Percentiles rank a stretch among this genome's conserved stretches.
phyloP scores from a whole-genome alignment of 2,797 vertebrate species.

The Myoxocephalus aenaeus region DNA sequence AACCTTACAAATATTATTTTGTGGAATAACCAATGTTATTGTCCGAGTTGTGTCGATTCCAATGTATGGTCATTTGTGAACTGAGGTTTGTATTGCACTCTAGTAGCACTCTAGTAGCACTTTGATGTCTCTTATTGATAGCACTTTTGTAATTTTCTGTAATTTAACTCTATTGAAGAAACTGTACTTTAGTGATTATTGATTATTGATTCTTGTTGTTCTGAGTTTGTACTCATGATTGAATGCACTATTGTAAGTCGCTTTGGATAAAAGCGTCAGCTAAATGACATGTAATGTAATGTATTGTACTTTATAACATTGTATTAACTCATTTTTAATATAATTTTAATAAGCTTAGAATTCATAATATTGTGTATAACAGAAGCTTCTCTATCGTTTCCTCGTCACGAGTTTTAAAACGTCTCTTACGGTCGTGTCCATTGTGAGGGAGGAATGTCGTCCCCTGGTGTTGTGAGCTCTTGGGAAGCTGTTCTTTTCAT shows the following conservation, averaged over 20 bases:
- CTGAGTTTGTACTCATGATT: too few relatives aligned
- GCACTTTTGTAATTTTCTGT: too few relatives aligned
- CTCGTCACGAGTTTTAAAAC: background rate
- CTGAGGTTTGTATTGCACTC: background rate
- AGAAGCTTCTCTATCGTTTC: background rate
- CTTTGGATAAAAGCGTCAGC: too few relatives aligned
- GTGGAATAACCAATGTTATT: background rate
- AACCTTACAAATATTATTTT: background rate
- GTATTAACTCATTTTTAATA: background rate
- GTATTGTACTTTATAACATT: background rate
- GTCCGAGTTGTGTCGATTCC: background rate
- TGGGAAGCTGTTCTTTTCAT: conserved; percentile 95
- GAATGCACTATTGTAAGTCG: too few relatives aligned
- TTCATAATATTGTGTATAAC: background rate
- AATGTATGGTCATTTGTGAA: background rate
- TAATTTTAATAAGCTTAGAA: background rate
- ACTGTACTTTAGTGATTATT: too few relatives aligned
- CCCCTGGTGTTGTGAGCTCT: conserved; percentile 94
- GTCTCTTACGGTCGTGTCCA: conserved; percentile 90
- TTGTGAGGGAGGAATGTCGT: conserved; percentile 86
- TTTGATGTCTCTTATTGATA: too few relatives aligned
- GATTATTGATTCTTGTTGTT: too few relatives aligned
- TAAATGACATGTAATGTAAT: too few relatives aligned
- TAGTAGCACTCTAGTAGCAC: too few relatives aligned
- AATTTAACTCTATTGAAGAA: too few relatives aligned